Evolutionary conservation across 1,140 invertebrate species (phyloP).

Genomic region (Nasonia giraulti): DNA sequence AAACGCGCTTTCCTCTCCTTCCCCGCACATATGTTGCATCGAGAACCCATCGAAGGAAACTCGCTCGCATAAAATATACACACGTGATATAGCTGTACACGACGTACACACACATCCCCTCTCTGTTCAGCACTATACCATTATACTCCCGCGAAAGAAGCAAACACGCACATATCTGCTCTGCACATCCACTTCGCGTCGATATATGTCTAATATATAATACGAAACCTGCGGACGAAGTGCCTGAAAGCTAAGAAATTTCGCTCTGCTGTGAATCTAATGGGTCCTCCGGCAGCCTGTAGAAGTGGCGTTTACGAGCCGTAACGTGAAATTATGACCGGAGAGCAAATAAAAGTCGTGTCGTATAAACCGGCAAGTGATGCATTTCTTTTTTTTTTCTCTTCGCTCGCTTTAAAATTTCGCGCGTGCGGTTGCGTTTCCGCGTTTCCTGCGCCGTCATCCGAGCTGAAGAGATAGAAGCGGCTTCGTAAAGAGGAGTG

Average conservation of each 20-base stretch:
- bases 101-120: background rate
- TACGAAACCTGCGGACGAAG: background rate
- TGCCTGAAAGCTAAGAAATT: background rate
- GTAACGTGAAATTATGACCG: conserved; percentile 36
- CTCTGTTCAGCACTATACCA: background rate
- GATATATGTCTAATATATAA: background rate
- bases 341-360: conserved; percentile 24
- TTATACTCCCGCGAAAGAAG: background rate
- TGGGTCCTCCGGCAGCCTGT: conserved; percentile 13
- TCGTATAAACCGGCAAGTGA: background rate
- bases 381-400: background rate
- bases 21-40: background rate
- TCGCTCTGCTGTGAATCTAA: background rate
- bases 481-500: background rate
- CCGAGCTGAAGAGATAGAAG: background rate
- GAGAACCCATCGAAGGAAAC: background rate
- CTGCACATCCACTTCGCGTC: background rate
- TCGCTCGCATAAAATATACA: background rate
- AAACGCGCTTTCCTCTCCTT: background rate
- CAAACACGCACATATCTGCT: background rate
- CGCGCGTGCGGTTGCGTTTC: conserved; percentile 1
- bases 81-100: background rate
- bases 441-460: background rate
- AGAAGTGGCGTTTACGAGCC: conserved; percentile 39
- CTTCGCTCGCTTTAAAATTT: background rate